These are phyloP conservation scores for Ovis canadensis DNA, from an alignment of 2,113 vertebrate species.

Conservation along the genomic window DNA sequence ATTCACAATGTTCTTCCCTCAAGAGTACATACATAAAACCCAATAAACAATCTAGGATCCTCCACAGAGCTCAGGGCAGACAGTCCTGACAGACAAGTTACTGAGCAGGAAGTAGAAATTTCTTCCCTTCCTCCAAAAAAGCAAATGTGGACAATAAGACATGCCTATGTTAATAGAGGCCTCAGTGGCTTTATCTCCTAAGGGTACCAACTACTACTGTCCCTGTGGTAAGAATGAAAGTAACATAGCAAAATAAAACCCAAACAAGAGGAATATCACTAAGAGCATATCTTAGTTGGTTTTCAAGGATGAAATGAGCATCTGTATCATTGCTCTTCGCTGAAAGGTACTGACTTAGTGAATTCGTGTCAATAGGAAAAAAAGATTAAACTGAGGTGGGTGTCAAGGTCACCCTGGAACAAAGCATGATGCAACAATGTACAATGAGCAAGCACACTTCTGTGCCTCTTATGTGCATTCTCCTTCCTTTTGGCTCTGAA, in stretches of 20 bases:
- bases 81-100: neutral
- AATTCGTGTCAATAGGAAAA: neutral
- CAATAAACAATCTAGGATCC: neutral
- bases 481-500: neutral
- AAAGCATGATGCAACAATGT: neutral
- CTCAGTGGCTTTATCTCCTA: neutral
- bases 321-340: neutral
- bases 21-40: neutral
- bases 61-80: neutral
- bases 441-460: neutral
- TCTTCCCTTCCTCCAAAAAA: neutral
- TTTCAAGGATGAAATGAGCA: neutral
- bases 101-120: neutral
- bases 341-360: neutral
- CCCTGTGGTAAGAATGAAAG: neutral
- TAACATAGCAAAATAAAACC: neutral
- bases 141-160: neutral
- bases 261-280: neutral
- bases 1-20: neutral
- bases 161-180: neutral
- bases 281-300: neutral
- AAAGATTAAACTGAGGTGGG: neutral
- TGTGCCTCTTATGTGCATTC: neutral
- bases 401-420: neutral
- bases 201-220: neutral